Base-by-base conservation (phyloP, 2,888 invertebrate species). In the Tigriopus californicus region DNA sequence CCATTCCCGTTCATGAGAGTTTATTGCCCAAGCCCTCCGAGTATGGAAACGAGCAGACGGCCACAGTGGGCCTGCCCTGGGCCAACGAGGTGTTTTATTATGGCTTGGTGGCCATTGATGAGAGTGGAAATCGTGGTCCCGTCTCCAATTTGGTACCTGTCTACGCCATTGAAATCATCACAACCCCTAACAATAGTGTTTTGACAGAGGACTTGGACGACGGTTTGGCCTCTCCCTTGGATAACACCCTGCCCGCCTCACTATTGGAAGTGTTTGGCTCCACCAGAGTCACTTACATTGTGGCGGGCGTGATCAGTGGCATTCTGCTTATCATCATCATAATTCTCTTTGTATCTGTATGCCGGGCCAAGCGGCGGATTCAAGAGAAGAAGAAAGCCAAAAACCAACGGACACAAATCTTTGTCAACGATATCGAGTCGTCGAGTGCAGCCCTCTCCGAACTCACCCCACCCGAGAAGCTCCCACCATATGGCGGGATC, bases 91-190 rank as follows among this genome's bases (percentile, higher is more conserved):
- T 65, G 33, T 66, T 67, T 60, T 68, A 66, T 63, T 68, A 68
- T 61, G 68, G 66, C 40, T 63, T 68, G 10, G 65, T 67, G 1
- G 65, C 67, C 11, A 62, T 66, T 47, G 68, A 68, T 61, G 64
- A 60, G 41, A 62, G 64, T 24, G 64, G 65, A 57, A 66, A 67
- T 49, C 63, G 65, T 15, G 66, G 66, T 15, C 64, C 65, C 60
- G 65, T 68, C 11, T 68, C 68, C 52, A 68, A 68, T 52, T 64
- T 68, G 15, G 66, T 67, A 11, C 63, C 66, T 18, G 66, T 66
- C 15, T 64, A 65, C 41, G 66, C 67, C 59, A 65, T 66, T 54
- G 67, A 67, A 60, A 62, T 64, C 11, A 66, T 67, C 56, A 63
- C 65, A 2, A 64, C 67, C 46, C 33, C 33, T 33, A 66, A 67